Evolutionary conservation across 2,113 vertebrate species (phyloP), one percentile per base, ranked within the genome.

Genomic region (Planiliza haematocheilus): DNA sequence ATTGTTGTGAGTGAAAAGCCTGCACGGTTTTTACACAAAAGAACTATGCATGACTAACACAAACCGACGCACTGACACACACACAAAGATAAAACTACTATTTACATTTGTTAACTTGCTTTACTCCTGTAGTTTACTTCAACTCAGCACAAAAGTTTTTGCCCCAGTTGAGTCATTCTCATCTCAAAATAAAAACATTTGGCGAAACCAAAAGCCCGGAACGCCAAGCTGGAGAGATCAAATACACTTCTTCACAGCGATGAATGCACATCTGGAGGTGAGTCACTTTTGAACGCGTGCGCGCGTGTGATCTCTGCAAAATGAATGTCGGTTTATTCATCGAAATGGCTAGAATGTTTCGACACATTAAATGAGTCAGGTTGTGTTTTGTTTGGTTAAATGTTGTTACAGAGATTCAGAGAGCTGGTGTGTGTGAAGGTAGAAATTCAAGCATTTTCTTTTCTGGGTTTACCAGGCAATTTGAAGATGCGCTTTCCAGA

Each of bases 131-230:
- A 17, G 41, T 74, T 68, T 16, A 59, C 48, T 65, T 79, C 16
- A 41, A 16, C 38, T 30, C 37, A 4, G 56, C 53, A 46, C 34
- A 38, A 48, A 69, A 24, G 18, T 41, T 46, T 43, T 21, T 5
- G 9, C 72, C 56, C 51, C n/a, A 49, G 57, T 51, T 55, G 38
- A 72, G n/a, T 62, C 10, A 0, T 57, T 69, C 24, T 66, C 56
- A 48, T 65, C 45, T 24, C 66, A 84, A 69, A 62, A 77, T 30
- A 84, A 43, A 7, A 70, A 77, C 79, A 88, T 83, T 81, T 86
- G 58, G 73, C 3, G 16, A 70, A 84, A 70, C 36, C 70, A 82
- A 78, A 63, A 39, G 63, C 36, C 34, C 57, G 63, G 66, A 78
- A 78, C 55, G 60, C n/a, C 60, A 63, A 37, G 55, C 51, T 38